These are phyloP conservation scores for Nebria ingens DNA, from an alignment of 1,140 invertebrate species.

Conservation along the genomic window DNA sequence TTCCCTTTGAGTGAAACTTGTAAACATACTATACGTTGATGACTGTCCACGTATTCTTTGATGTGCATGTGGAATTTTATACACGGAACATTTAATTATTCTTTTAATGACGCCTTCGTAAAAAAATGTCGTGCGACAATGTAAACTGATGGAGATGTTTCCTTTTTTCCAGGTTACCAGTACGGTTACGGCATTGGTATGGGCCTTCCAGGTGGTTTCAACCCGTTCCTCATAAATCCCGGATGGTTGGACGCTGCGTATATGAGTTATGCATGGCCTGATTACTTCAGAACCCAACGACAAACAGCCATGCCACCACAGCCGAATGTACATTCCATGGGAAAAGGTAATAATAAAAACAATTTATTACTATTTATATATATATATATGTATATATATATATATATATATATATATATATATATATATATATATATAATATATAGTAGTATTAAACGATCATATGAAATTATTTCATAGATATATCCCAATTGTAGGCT, in stretches of 20 bases:
- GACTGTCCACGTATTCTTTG: constrained; percentile 1
- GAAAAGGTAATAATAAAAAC: constrained; percentile 59
- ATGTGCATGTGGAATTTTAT: constrained; percentile 1
- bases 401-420: too few species aligned
- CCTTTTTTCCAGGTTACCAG: constrained; percentile 52
- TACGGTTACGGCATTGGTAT: constrained; percentile 47
- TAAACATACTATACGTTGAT: constrained; percentile 1
- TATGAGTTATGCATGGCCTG: constrained; percentile 60
- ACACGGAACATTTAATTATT: background rate
- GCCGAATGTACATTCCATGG: constrained; percentile 35
- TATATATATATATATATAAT: too few species aligned
- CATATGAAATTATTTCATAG: too few species aligned
- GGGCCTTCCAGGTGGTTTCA: constrained; percentile 54
- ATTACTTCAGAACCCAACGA: constrained; percentile 45
- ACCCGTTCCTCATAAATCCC: constrained; percentile 58
- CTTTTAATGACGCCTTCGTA: background rate
- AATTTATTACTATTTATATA: too few species aligned
- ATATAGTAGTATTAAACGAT: too few species aligned
- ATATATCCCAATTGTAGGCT: too few species aligned
- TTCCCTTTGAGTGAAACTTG: background rate
- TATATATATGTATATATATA: too few species aligned
- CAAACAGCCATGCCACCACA: constrained; percentile 34
- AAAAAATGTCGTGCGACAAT: background rate
- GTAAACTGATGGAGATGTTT: constrained; percentile 16
- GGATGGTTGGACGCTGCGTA: constrained; percentile 68